Base-by-base conservation (phyloP, 2,888 invertebrate genomes). In the Chouioia cunea region DNA sequence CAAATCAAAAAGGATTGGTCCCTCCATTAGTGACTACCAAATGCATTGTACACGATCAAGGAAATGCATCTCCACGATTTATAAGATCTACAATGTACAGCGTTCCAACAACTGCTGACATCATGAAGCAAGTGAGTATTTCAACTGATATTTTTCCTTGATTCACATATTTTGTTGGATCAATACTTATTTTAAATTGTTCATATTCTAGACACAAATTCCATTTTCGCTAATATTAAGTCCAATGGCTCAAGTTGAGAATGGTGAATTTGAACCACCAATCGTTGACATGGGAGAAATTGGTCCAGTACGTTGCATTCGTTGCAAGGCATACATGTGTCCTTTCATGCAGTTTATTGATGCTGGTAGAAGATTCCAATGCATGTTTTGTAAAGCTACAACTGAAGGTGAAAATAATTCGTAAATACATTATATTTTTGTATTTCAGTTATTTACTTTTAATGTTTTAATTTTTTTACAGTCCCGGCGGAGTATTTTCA, bases 291-390 rank as follows among this genome's bases (percentile, higher is more conserved):
- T 97, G 84, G 97, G 97, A 1, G 94, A 95, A 72, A 82, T 91
- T 81, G 99, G 99, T 2, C 99, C 99, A 1, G 95, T 99, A 60
- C 91, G 99, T 12, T 99, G 99, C 84, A 90, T 93, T 77, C 91
- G 99, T 66, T 99, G 99, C 88, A 99, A 99, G 87, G 99, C 98
- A 0, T 99, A 99, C 87, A 99, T 99, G 95, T 96, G 96, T 78
- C 97, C 99, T 2, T 95, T 92, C 82, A 99, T 99, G 99, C 96
- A 97, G 87, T 99, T 99, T 83, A 90, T 97, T 63, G 99, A 99
- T 87, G 97, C 97, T 0, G 99, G 99, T 0, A 87, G 98, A 65
- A 90, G 97, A 78, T 99, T 99, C 87, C 95, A 95, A 80, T 99
- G 99, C 85, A 90, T 95, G 71, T 95, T 99, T 87, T 99, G 99